These are phyloP conservation scores for Heliconius sara DNA, from an alignment of 2,888 invertebrate genomes.

Conservation along the genomic window DNA sequence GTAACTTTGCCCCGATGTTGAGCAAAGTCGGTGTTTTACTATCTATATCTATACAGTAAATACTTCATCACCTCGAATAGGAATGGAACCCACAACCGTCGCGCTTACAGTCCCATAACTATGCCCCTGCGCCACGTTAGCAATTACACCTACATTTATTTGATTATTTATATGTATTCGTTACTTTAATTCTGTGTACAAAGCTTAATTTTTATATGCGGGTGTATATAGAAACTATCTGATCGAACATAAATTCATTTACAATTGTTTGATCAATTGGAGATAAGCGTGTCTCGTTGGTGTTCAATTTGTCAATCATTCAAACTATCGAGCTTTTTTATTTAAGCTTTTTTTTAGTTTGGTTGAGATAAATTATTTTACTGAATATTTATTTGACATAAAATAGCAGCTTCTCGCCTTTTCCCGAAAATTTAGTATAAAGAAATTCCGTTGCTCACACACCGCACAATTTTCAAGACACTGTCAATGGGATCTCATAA, in stretches of 20 bases:
- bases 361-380: too few species aligned
- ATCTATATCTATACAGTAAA: too few species aligned
- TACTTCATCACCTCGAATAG: background rate
- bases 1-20: too few species aligned
- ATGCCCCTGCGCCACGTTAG: background rate
- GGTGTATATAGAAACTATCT: slow-evolving; percentile 52
- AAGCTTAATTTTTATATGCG: slow-evolving; percentile 52
- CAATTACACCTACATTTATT: background rate
- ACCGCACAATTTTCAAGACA: too few species aligned
- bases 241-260: slow-evolving; percentile 54
- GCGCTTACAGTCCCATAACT: too few species aligned
- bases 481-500: too few species aligned
- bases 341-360: background rate
- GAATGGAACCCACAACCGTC: background rate
- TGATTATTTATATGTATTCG: background rate
- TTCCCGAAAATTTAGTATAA: too few species aligned
- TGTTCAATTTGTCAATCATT: slow-evolving; percentile 52
- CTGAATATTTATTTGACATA: too few species aligned
- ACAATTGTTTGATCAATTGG: slow-evolving; percentile 53
- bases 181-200: slow-evolving; percentile 30
- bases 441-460: too few species aligned
- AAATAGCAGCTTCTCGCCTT: too few species aligned
- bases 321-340: background rate
- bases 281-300: slow-evolving; percentile 54
- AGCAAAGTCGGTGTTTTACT: too few species aligned